Percentiles rank a stretch among this genome's conserved stretches.
These are phyloP conservation scores for Acronicta leporina DNA, from an alignment of 2,888 invertebrate genomes.

Conservation along the genomic window DNA sequence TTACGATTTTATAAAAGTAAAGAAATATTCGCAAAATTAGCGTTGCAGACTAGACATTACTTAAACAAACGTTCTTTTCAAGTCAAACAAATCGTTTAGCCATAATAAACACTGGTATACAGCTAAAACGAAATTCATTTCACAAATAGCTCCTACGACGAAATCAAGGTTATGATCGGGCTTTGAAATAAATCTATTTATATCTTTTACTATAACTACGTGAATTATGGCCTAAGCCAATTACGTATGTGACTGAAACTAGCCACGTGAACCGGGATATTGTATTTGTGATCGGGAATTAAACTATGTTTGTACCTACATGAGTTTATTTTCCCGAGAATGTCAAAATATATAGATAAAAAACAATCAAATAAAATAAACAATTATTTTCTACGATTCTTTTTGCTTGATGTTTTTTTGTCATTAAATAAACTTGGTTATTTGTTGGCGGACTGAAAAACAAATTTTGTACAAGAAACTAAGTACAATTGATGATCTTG, in stretches of 20 bases:
- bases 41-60: slow-evolving; percentile 1
- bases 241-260: slow-evolving; percentile 15
- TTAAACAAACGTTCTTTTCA: slow-evolving; percentile 8
- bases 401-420: too few species aligned
- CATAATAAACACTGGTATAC: slow-evolving; percentile 17
- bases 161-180: slow-evolving; percentile 40
- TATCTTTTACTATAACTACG: slow-evolving; percentile 44
- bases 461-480: too few species aligned
- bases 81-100: slow-evolving; percentile 10
- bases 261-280: slow-evolving; percentile 1
- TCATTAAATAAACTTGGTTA: too few species aligned
- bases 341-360: too few species aligned
- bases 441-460: too few species aligned
- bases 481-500: too few species aligned
- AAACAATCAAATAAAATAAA: too few species aligned
- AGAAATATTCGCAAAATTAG: not conserved
- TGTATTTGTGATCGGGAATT: slow-evolving; percentile 1
- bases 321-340: not conserved
- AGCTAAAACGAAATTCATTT: not conserved
- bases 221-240: slow-evolving; percentile 22
- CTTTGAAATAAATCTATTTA: slow-evolving; percentile 49
- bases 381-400: too few species aligned
- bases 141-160: slow-evolving; percentile 19
- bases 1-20: too few species aligned
- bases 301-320: not conserved